Percentiles rank a stretch among this genome's conserved stretches.
Evolutionary conservation across 37 sponge, comb jelly and placozoan genomes (phyloP).

Genomic region (Ianthella basta): DNA sequence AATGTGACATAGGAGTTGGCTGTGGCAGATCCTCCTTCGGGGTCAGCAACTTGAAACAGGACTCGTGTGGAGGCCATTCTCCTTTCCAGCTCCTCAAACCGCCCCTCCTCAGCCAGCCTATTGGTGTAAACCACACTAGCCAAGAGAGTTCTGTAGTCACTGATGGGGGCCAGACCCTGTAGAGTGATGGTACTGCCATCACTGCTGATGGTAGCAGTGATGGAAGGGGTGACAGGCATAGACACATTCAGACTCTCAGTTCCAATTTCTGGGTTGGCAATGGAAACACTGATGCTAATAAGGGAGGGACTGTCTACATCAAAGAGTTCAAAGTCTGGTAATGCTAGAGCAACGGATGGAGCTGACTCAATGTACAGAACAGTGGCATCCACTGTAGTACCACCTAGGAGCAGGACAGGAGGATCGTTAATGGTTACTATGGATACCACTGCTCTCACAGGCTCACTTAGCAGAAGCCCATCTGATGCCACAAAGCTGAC

Average conservation of each 20-base stretch:
- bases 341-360: slow-evolving; percentile 28
- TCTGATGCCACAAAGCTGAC: slow-evolving; percentile 59
- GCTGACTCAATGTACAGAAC: slow-evolving; percentile 50
- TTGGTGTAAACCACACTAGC: slow-evolving; percentile 45
- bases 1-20: slow-evolving; percentile 50
- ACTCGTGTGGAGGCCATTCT: background rate
- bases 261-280: slow-evolving; percentile 31
- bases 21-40: slow-evolving; percentile 25
- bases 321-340: background rate
- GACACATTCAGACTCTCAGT: slow-evolving; percentile 40
- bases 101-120: slow-evolving; percentile 21
- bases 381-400: slow-evolving; percentile 15
- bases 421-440: slow-evolving; percentile 64
- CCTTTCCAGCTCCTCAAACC: slow-evolving; percentile 31
- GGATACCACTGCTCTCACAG: slow-evolving; percentile 28
- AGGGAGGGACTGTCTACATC: slow-evolving; percentile 55
- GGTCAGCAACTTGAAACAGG: slow-evolving; percentile 7
- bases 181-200: slow-evolving; percentile 36
- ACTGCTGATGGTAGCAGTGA: slow-evolving; percentile 21
- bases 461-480: slow-evolving; percentile 39
- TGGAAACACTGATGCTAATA: slow-evolving; percentile 38
- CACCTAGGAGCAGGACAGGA: slow-evolving; percentile 50
- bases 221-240: slow-evolving; percentile 3
- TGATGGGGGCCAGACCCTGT: slow-evolving; percentile 46
- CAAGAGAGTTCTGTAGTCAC: slow-evolving; percentile 32